phyloP scores from a whole-genome alignment of 2,888 invertebrate species.

The Noctua comes region DNA sequence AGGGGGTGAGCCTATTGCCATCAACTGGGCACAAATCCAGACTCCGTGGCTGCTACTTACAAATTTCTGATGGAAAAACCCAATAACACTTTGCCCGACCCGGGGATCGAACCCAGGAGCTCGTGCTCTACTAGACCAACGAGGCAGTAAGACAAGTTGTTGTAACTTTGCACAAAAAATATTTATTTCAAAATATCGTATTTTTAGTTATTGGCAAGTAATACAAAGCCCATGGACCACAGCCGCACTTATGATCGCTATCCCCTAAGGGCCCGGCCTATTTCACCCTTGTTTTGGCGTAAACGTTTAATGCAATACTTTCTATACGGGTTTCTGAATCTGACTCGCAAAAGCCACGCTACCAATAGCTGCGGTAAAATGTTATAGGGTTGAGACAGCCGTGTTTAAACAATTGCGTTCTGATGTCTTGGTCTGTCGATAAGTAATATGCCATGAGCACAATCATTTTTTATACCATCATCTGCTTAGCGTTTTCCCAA shows the following conservation, averaged over 20 bases:
- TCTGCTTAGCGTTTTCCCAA: too few species aligned
- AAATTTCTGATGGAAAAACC: too few species aligned
- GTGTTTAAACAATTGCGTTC: not conserved
- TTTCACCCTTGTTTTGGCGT: conserved; percentile 35
- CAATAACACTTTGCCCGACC: too few species aligned
- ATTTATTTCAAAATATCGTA: not conserved
- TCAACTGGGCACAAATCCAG: too few species aligned
- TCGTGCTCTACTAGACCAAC: too few species aligned
- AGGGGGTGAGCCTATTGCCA: too few species aligned
- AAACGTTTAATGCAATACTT: conserved; percentile 18
- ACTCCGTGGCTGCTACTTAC: too few species aligned
- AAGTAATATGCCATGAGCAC: not conserved
- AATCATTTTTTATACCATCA: too few species aligned
- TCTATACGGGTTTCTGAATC: conserved; percentile 19
- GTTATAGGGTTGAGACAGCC: not conserved
- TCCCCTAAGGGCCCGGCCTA: conserved; percentile 16
- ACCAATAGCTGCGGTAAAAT: not conserved
- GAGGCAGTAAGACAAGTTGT: not conserved
- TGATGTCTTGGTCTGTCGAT: not conserved
- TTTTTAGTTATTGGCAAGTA: conserved; percentile 48
- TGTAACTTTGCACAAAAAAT: not conserved
- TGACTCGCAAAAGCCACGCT: conserved; percentile 2
- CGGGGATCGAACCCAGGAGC: too few species aligned
- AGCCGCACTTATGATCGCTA: conserved; percentile 19
- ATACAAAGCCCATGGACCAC: conserved; percentile 40